phyloP scores from a whole-genome alignment of 2,888 invertebrate genomes.

The Drosophila yooni region DNA sequence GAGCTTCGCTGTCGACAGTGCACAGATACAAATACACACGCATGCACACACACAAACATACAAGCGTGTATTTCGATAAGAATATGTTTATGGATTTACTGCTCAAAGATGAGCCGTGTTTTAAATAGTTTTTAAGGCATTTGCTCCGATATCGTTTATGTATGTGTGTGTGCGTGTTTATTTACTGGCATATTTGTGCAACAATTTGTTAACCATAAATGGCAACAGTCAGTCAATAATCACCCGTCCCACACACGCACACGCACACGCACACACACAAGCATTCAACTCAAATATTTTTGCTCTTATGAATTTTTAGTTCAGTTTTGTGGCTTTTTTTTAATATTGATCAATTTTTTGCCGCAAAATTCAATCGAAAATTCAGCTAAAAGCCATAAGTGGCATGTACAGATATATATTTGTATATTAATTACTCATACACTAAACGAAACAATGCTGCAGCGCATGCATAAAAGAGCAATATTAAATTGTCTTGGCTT shows the following conservation, averaged over 20 bases:
- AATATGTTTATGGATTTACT: constrained; percentile 20
- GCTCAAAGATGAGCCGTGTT: constrained; percentile 31
- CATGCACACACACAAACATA: not conserved
- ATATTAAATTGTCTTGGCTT: not conserved
- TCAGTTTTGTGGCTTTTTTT: constrained; percentile 22
- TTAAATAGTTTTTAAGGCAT: constrained; percentile 20
- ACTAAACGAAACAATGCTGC: constrained; percentile 19
- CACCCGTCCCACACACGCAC: constrained; percentile 55
- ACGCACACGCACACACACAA: constrained; percentile 41
- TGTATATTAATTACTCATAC: constrained; percentile 11
- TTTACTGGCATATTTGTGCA: constrained; percentile 57
- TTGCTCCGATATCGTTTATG: constrained; percentile 20
- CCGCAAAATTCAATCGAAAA: constrained; percentile 53
- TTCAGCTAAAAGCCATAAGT: constrained; percentile 65
- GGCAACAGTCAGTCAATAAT: constrained; percentile 70
- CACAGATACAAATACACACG: not conserved
- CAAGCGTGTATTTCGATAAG: constrained; percentile 20
- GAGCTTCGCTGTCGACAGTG: constrained; percentile 32
- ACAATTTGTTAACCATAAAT: constrained; percentile 69
- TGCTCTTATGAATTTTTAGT: constrained; percentile 46
- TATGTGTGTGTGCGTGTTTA: constrained; percentile 12
- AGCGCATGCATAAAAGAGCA: not conserved
- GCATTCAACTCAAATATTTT: constrained; percentile 12
- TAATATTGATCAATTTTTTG: constrained; percentile 24
- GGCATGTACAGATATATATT: constrained; percentile 41